Evolutionary conservation across 2,113 vertebrate species (phyloP), one percentile per base, ranked within the genome.

Genomic region (Leucosticte australis): DNA sequence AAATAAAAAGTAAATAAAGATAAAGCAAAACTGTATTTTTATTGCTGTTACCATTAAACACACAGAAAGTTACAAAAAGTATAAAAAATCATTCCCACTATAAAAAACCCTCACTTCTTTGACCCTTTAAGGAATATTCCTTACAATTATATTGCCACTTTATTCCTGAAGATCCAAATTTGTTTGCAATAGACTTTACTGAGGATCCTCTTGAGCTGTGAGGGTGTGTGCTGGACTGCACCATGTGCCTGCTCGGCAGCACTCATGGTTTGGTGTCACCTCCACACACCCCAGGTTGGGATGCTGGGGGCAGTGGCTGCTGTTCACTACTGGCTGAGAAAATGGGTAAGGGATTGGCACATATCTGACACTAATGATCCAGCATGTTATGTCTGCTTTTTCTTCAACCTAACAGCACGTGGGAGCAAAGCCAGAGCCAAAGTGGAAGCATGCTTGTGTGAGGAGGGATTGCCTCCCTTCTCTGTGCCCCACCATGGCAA

Each of bases 401-500:
- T 24, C 6, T 50, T 31, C 23, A 19, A 21, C 49, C 33, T 18
- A 9, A 46, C 3, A 73, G n/a, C 14, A 26, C 3, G 15, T 3
- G 10, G 28, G 24, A 85, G 17, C 30, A 55, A 90, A 94, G 53
- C 9, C 67, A 90, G 35, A 59, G 14, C 6, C 24, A 11, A 68
- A 74, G 27, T 17, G 44, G 47, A 68, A 69, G 22, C 6, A 7
- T 12, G 6, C 2, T 14, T 71, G 21, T 10, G n/a, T 68, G 31
- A 79, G 78, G 30, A 71, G 13, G 35, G 10, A 35, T 60, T 75
- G 11, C 35, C 75, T 57, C 49, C 55, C 21, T 16, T 55, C 1
- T 0, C 27, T 44, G 47, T 68, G 27, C 11, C 39, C 13, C 13
- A 30, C 1, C 3, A 13, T 10, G 33, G 26, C 42, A 47, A 10